These are phyloP conservation scores for Notodonta ziczac DNA, from an alignment of 2,888 invertebrate genomes.

Conservation along the genomic window DNA sequence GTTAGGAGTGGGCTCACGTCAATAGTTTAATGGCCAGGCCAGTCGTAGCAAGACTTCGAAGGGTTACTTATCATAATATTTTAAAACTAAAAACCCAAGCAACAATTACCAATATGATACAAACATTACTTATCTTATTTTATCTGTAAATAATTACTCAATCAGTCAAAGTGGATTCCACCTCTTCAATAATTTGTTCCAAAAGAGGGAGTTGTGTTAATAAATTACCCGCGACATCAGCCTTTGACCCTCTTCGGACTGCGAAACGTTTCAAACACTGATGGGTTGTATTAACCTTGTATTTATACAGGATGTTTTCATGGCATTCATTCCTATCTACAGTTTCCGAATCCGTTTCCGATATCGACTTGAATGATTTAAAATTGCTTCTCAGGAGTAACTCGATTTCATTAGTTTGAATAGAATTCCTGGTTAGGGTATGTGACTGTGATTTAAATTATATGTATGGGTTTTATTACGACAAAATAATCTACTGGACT, in stretches of 20 bases:
- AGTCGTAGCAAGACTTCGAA: no score
- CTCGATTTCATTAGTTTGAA: no score
- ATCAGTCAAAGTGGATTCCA: conserved; percentile 44
- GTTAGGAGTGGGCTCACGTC: no score
- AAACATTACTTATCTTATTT: conserved; percentile 4
- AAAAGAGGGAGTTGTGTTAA: conserved; percentile 48
- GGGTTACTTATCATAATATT: no score
- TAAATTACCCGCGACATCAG: conserved; percentile 62
- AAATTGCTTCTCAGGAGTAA: no score
- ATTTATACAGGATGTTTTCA: conserved; percentile 19
- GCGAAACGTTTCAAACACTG: conserved; percentile 47
- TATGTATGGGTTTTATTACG: neutral
- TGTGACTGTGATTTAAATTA: neutral
- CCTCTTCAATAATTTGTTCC: conserved; percentile 47
- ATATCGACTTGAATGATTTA: no score
- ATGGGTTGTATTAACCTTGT: conserved; percentile 49
- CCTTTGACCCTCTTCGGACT: conserved; percentile 59
- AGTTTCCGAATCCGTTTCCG: no score
- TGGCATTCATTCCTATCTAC: no score
- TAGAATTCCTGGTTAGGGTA: no score
- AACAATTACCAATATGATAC: neutral
- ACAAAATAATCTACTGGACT: no score
- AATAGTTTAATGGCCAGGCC: no score
- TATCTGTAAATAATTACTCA: conserved; percentile 34
- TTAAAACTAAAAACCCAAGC: no score